These are phyloP conservation scores for Drosophila flavopinicola DNA, from an alignment of 2,888 invertebrate species.

Conservation along the genomic window DNA sequence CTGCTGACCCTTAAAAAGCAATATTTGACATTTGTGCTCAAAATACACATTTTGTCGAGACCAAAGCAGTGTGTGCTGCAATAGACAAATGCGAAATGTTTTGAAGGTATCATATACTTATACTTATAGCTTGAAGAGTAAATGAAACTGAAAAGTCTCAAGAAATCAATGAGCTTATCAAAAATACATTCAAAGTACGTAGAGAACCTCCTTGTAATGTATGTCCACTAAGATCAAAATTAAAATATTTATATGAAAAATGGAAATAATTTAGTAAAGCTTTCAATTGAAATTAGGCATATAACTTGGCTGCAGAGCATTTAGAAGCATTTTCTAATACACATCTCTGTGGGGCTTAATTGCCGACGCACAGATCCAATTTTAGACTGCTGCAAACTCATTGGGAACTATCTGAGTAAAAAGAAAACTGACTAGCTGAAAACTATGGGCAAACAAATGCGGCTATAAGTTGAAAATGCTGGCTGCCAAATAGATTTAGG, in stretches of 20 bases:
- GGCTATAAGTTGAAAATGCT: constrained; percentile 41
- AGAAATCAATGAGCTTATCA: neutral
- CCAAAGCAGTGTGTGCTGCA: constrained; percentile 6
- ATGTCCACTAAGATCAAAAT: neutral
- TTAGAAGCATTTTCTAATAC: constrained; percentile 16
- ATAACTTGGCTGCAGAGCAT: neutral
- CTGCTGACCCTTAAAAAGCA: constrained; percentile 76
- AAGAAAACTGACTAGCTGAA: constrained; percentile 22
- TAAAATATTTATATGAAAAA: neutral
- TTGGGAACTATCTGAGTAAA: constrained; percentile 34
- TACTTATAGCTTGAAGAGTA: neutral
- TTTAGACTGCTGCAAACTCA: constrained; percentile 55
- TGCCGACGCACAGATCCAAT: constrained; percentile 59
- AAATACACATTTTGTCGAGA: constrained; percentile 65
- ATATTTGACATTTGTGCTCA: constrained; percentile 80
- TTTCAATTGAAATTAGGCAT: constrained; percentile 38
- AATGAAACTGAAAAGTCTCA: neutral
- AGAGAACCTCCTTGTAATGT: no score
- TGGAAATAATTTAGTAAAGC: constrained; percentile 11
- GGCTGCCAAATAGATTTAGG: constrained; percentile 47
- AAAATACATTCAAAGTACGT: neutral
- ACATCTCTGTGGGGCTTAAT: constrained; percentile 53
- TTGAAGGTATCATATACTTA: no score
- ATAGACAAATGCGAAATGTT: constrained; percentile 6
- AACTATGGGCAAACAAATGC: constrained; percentile 47